Evolutionary conservation across 2,888 invertebrate genomes (phyloP), one percentile per base, ranked within the genome.

Genomic region (Agrilus cyanescens): DNA sequence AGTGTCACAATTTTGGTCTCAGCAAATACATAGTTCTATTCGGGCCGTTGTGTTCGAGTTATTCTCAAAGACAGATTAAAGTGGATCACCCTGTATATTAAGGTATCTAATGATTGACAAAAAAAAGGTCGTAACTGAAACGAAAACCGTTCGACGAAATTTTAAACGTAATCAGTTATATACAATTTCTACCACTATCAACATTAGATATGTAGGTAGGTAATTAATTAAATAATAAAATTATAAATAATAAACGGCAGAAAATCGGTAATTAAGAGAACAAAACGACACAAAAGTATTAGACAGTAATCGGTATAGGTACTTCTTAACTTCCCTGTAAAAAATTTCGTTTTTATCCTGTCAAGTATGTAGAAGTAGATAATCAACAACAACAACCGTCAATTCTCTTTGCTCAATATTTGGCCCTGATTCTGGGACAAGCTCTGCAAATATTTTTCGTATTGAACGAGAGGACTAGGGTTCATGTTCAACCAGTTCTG

Each of bases 381-480:
- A 14, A 10, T 40, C n/a, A 37, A 37, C 16, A 37, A 37, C 29
- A 47, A 36, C 44, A 32, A 15, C 32, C 38, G 50, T 61, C 56
- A 61, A 51, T 60, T 59, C 47, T 59, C 59, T 44, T 58, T 59
- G 16, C 53, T 53, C 47, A 60, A 48, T 18, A 57, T 31, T 37
- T 55, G 51, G 39, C 44, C 53, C 49, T 29, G 54, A 53, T 36
- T 45, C 48, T 43, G 49, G 10, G 55, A 58, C 47, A 66, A 50
- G 47, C 57, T 64, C 48, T 66, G 61, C 49, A 67, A 49, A 46
- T 63, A 67, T 47, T 65, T 67, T 48, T 67, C 66, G 52, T 62
- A 66, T 48, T 66, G 64, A 46, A 61, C 46, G 49, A 63, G 38
- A 12, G 63, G 59, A 32, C 56, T 57, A 15, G 50, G 52, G 45